phyloP scores from a whole-genome alignment of 1,140 invertebrate genomes.

The Laupala kohalensis region DNA sequence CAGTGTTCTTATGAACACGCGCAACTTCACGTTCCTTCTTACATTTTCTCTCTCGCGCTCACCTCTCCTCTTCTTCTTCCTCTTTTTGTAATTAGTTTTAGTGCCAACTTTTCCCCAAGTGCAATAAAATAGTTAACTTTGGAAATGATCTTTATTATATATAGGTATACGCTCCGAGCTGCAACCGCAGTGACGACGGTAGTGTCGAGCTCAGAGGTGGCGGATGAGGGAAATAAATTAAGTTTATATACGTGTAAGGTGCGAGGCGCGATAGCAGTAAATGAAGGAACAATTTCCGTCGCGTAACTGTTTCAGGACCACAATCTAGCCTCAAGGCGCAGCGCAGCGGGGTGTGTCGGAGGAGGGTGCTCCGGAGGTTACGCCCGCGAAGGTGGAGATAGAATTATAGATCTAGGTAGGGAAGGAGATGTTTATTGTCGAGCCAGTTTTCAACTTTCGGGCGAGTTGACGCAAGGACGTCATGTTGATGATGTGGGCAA shows the following conservation, averaged over 20 bases:
- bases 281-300: conserved; percentile 8
- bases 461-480: too few species aligned
- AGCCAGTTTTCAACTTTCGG: too few species aligned
- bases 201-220: background rate
- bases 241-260: conserved; percentile 8
- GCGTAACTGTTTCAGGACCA: background rate
- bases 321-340: background rate
- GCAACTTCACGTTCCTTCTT: background rate
- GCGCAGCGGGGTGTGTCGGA: too few species aligned
- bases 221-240: conserved; percentile 6
- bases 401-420: too few species aligned
- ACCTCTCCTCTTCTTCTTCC: background rate
- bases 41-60: background rate
- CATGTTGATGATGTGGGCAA: too few species aligned
- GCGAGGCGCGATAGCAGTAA: conserved; percentile 3
- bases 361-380: too few species aligned
- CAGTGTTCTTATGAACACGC: background rate
- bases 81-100: background rate
- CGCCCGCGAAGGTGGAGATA: too few species aligned
- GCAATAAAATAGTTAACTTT: background rate
- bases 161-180: background rate
- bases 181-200: background rate
- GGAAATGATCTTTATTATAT: background rate
- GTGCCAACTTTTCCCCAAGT: background rate
- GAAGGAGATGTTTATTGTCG: too few species aligned